A percentile compares a stretch with the other conserved stretches of the same genome.
phyloP scores from a whole-genome alignment of 1,140 invertebrate species.

The Brachionus rotundiformis region DNA sequence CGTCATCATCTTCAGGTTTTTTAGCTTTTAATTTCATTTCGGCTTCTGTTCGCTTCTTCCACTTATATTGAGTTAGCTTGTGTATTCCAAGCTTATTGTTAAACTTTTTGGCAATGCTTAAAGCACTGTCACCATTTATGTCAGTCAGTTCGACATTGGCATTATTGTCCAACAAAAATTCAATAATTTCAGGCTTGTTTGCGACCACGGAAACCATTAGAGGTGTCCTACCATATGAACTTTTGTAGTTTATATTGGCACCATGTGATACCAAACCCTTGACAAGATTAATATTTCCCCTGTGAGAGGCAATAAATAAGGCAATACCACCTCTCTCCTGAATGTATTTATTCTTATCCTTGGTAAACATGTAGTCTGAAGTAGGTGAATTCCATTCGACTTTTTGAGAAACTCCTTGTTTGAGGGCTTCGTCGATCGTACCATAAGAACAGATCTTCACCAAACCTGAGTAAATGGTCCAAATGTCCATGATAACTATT shows the following conservation, averaged over 20 bases:
- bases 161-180: constrained; percentile 29
- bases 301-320: constrained; percentile 41
- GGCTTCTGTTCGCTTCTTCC: constrained; percentile 47
- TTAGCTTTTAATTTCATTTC: constrained; percentile 20
- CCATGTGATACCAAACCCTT: constrained; percentile 18
- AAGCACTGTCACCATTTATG: constrained; percentile 31
- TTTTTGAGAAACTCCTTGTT: constrained; percentile 4
- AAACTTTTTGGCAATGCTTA: constrained; percentile 50
- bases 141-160: constrained; percentile 39
- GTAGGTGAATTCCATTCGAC: constrained; percentile 51
- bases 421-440: background rate
- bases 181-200: constrained; percentile 41
- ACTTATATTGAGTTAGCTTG: constrained; percentile 44
- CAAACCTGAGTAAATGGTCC: constrained; percentile 33
- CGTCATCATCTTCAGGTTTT: constrained; percentile 15
- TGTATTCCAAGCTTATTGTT: constrained; percentile 47
- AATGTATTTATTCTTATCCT: constrained; percentile 34
- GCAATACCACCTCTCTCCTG: constrained; percentile 48
- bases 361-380: constrained; percentile 47
- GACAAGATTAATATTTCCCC: constrained; percentile 21
- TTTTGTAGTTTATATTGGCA: constrained; percentile 44
- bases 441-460: constrained; percentile 14
- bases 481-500: constrained; percentile 43
- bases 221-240: constrained; percentile 15
- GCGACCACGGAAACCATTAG: constrained; percentile 48